A percentile compares a stretch with the other conserved stretches of the same genome.
Evolutionary conservation across 2,888 invertebrate genomes (phyloP).

Genomic region (Callosobruchus maculatus): DNA sequence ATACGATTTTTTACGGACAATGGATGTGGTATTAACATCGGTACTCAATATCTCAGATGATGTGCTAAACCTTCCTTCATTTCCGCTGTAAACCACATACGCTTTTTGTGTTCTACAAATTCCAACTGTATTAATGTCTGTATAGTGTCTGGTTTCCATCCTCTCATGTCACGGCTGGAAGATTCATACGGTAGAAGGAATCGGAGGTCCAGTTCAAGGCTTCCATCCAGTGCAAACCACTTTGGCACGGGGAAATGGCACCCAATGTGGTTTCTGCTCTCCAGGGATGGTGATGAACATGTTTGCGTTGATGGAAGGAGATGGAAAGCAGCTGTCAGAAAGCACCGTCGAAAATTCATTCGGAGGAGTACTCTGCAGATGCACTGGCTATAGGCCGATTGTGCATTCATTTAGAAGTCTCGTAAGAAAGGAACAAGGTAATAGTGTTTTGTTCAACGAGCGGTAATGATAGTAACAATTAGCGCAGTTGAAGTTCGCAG

Average conservation of each 20-base stretch:
- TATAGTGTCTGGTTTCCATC: conserved; percentile 56
- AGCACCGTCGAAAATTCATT: conserved; percentile 61
- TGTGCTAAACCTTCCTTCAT: no score
- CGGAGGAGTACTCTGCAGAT: conserved; percentile 69
- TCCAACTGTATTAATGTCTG: no score
- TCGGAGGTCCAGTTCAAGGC: conserved; percentile 60
- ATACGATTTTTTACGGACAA: no score
- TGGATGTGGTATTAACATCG: no score
- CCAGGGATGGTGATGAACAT: conserved; percentile 77
- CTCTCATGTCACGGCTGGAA: conserved; percentile 60
- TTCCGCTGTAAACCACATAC: no score
- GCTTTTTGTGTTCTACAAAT: no score
- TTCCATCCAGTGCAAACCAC: conserved; percentile 62
- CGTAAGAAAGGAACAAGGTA: conserved; percentile 22
- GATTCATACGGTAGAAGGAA: conserved; percentile 67
- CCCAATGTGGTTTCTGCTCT: conserved; percentile 69
- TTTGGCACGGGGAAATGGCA: conserved; percentile 59
- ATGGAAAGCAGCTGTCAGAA: conserved; percentile 42
- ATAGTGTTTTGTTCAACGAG: no score
- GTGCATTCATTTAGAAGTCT: conserved; percentile 62
- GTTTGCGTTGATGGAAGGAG: conserved; percentile 51
- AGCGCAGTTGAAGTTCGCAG: no score
- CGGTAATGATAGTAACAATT: no score
- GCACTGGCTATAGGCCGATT: conserved; percentile 66
- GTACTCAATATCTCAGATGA: no score